Percentiles rank a stretch among this genome's conserved stretches.
These are phyloP conservation scores for Amblyraja radiata DNA, from an alignment of 2,797 vertebrate species.

Conservation along the genomic window DNA sequence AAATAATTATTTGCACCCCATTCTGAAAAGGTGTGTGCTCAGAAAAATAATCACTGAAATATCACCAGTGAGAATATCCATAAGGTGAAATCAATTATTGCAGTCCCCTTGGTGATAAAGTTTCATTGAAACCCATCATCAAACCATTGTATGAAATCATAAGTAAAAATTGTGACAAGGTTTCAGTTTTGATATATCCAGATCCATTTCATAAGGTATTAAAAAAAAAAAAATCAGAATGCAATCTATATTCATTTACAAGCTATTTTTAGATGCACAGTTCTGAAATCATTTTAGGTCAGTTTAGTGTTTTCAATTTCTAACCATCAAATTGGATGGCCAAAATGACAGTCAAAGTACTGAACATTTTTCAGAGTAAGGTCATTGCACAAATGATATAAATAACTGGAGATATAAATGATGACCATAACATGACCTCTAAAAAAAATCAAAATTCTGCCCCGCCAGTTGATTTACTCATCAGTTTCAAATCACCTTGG, in stretches of 20 bases:
- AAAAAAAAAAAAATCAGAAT: not conserved
- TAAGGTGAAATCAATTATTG: not conserved
- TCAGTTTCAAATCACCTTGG: not conserved
- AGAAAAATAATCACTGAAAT: not conserved
- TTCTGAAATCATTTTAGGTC: not conserved
- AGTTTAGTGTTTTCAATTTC: not conserved
- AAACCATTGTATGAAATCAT: not conserved
- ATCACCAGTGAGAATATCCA: not conserved
- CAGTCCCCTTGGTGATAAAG: not conserved
- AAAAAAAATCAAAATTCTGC: not conserved
- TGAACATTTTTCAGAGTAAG: not conserved
- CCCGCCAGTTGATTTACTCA: not conserved
- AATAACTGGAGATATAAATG: constrained; percentile 3
- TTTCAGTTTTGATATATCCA: not conserved
- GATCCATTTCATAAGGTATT: not conserved
- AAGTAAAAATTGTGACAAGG: not conserved
- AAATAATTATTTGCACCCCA: not conserved
- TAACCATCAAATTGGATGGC: not conserved
- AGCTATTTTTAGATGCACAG: not conserved
- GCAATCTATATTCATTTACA: not conserved
- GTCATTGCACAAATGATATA: not conserved
- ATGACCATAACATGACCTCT: not conserved
- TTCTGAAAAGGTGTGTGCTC: not conserved
- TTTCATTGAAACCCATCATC: not conserved
- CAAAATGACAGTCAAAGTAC: not conserved